These are phyloP conservation scores for Acrocephalus arundinaceus DNA, from an alignment of 2,113 vertebrate genomes.

Conservation along the genomic window DNA sequence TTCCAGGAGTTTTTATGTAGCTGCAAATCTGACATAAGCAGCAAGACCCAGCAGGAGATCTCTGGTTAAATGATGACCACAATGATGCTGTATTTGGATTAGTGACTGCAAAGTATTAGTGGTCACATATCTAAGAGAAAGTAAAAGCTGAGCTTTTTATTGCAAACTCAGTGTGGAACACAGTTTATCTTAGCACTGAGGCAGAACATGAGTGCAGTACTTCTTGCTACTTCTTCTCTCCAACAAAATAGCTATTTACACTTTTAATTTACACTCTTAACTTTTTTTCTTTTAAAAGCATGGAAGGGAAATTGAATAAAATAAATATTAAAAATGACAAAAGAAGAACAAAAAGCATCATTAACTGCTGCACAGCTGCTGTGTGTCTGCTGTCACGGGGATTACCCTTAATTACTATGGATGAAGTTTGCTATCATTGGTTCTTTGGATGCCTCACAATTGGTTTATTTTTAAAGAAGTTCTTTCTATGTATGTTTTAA, in stretches of 20 bases:
- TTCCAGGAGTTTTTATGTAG: neutral
- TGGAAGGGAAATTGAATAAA: neutral
- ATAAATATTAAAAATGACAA: constrained; percentile 44
- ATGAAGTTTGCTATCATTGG: constrained; percentile 49
- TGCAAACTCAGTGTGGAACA: neutral
- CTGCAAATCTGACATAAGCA: constrained; percentile 1
- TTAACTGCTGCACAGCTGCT: constrained; percentile 51
- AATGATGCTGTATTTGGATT: neutral
- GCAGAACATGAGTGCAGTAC: neutral
- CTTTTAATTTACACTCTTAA: neutral
- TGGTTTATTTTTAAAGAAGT: constrained; percentile 50
- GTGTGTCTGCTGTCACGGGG: constrained; percentile 15
- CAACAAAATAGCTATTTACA: neutral
- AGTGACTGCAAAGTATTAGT: neutral
- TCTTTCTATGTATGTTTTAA: neutral
- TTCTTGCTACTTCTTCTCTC: neutral
- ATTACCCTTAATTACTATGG: constrained; percentile 49
- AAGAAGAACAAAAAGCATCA: constrained; percentile 37
- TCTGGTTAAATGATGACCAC: neutral
- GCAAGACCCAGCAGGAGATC: neutral
- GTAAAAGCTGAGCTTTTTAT: neutral
- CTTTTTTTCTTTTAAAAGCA: neutral
- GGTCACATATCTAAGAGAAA: neutral
- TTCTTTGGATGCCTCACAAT: constrained; percentile 15
- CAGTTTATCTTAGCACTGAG: neutral